Percentiles rank a stretch among this genome's conserved stretches.
phyloP scores from a whole-genome alignment of 2,113 vertebrate species.

The Notarius quadriscutis region DNA sequence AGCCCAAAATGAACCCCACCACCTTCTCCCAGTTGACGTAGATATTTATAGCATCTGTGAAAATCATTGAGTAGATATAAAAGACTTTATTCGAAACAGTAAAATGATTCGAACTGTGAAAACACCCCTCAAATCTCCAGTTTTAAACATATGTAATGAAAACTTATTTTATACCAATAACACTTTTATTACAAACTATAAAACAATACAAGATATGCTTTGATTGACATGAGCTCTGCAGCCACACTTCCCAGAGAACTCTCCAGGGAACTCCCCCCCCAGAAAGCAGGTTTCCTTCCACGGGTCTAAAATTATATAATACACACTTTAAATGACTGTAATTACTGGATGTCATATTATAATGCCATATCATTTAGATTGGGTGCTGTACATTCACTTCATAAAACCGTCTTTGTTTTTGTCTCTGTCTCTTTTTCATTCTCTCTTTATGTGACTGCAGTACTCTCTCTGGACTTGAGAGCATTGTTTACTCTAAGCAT shows the following conservation, averaged over 20 bases:
- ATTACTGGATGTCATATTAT: constrained; percentile 37
- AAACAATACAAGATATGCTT: background rate
- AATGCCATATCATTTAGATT: constrained; percentile 42
- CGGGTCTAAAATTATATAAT: constrained; percentile 35
- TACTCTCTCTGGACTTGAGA: background rate
- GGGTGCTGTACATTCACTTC: constrained; percentile 37
- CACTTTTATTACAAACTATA: background rate
- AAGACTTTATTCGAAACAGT: background rate
- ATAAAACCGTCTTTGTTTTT: background rate
- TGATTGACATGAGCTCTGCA: constrained; percentile 19
- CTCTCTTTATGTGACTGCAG: background rate
- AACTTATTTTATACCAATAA: background rate
- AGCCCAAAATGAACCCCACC: background rate
- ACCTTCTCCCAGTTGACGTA: background rate
- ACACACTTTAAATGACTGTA: constrained; percentile 41
- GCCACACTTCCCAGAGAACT: constrained; percentile 8
- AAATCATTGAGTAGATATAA: background rate
- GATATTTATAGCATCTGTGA: background rate
- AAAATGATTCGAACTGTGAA: background rate
- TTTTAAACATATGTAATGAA: background rate
- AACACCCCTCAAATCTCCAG: background rate
- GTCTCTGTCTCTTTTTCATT: background rate
- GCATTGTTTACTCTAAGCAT: background rate
- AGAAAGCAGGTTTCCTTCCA: constrained; percentile 6
- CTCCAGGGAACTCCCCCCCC: background rate